Percentiles rank a stretch among this genome's conserved stretches.
Conservation (phyloP, 2,113 vertebrate genomes). For the Empidonax traillii region DNA sequence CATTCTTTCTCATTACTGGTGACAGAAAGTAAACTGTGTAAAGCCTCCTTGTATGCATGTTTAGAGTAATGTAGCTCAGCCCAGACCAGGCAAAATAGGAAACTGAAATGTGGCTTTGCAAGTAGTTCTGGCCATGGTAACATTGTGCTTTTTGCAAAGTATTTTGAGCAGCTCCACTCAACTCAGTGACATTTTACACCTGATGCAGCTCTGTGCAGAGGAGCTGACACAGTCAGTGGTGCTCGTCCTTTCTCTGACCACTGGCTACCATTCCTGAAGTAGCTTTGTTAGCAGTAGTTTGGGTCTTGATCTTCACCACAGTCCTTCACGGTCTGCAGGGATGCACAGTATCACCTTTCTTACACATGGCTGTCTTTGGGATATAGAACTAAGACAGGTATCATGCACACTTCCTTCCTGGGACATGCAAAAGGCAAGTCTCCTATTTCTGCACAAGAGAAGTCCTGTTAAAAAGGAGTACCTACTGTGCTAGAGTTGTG, state of each 20-base stretch:
- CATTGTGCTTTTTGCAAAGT: neutral
- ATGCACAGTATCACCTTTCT: neutral
- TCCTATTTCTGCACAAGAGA: neutral
- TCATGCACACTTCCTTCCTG: accelerated
- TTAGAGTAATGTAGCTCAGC: neutral
- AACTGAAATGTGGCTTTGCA: neutral
- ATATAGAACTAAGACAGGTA: neutral
- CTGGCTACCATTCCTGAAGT: neutral
- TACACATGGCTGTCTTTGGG: neutral
- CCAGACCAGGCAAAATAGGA: neutral
- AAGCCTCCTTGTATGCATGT: accelerated
- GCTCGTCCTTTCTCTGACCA: neutral
- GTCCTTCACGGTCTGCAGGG: neutral
- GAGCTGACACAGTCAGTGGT: neutral
- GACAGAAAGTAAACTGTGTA: neutral
- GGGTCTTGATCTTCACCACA: neutral
- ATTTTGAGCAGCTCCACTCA: neutral
- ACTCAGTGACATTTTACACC: neutral
- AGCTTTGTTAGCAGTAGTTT: neutral
- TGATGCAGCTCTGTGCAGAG: neutral
- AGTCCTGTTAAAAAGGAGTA: neutral
- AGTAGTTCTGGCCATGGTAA: neutral
- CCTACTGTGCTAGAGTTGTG: neutral
- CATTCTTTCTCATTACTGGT: neutral
- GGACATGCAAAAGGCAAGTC: neutral